Conservation (phyloP, 2,113 vertebrate species). For the Protobothrops flavoviridis region DNA sequence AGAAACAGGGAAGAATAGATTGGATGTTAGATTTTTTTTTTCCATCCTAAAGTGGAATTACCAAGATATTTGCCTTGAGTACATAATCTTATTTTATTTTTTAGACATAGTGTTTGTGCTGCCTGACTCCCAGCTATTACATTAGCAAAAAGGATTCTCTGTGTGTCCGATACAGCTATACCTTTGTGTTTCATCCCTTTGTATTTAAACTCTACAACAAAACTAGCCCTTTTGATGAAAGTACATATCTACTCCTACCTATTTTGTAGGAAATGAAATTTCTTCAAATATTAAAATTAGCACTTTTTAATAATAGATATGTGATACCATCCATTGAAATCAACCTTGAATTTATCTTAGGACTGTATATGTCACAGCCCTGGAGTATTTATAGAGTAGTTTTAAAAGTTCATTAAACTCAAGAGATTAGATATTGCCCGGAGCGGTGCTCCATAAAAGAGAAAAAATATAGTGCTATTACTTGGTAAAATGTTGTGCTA, state of each 20-base stretch:
- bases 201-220: conserved; percentile 57
- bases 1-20: background rate
- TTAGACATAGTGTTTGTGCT: conserved; percentile 51
- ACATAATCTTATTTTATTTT: conserved; percentile 6
- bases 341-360: conserved; percentile 66
- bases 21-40: conserved; percentile 15
- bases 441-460: conserved; percentile 71
- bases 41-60: conserved; percentile 11
- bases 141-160: conserved; percentile 25
- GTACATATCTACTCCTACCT: conserved; percentile 43
- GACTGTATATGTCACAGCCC: conserved; percentile 68
- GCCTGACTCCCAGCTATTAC: conserved; percentile 60
- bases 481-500: conserved; percentile 74
- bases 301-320: conserved; percentile 74
- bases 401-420: conserved; percentile 82
- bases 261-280: conserved; percentile 68
- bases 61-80: conserved; percentile 45
- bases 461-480: conserved; percentile 71
- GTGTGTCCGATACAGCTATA: conserved; percentile 17
- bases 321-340: conserved; percentile 63
- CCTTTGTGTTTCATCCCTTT: conserved; percentile 33
- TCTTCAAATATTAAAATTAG: conserved; percentile 70
- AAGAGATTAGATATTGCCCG: conserved; percentile 73
- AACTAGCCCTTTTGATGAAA: conserved; percentile 40
- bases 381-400: conserved; percentile 75